phyloP scores from a whole-genome alignment of 2,113 vertebrate genomes.

The Larimichthys crocea region DNA sequence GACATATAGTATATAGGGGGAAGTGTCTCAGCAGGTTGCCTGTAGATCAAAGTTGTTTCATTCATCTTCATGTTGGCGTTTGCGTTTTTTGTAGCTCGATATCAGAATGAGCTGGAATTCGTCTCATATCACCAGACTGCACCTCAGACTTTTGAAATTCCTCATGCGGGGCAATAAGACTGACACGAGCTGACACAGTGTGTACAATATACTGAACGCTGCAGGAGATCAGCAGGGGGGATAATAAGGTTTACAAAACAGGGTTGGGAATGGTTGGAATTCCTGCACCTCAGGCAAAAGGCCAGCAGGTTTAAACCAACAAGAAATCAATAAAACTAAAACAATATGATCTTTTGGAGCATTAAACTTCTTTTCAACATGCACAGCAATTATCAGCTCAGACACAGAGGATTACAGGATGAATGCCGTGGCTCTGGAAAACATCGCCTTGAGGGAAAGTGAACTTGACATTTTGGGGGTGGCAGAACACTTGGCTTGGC shows the following conservation, averaged over 20 bases:
- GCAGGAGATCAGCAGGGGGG: constrained; percentile 30
- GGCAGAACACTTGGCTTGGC: constrained; percentile 1
- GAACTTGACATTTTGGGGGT: constrained; percentile 5
- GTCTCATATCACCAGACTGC: neutral
- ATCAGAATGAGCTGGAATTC: neutral
- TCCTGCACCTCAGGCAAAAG: constrained; percentile 18
- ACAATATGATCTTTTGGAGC: neutral
- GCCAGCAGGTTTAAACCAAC: constrained; percentile 22
- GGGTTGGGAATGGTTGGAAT: constrained; percentile 50
- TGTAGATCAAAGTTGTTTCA: constrained; percentile 43
- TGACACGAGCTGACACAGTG: constrained; percentile 21
- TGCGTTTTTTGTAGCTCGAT: constrained; percentile 8
- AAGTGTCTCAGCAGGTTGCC: neutral
- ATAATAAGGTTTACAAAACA: constrained; percentile 40
- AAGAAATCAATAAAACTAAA: neutral
- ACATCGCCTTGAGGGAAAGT: constrained; percentile 9
- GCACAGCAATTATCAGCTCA: neutral
- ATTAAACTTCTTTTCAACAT: neutral
- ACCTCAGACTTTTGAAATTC: neutral
- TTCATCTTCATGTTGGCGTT: constrained; percentile 10
- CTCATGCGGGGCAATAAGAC: neutral
- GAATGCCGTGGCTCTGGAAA: neutral
- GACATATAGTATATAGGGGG: neutral
- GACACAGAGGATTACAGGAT: neutral
- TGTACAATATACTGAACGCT: neutral